Percentiles rank a stretch among this genome's conserved stretches.
phyloP scores from a whole-genome alignment of 2,797 vertebrate species.

The Pithecia hirsuta region DNA sequence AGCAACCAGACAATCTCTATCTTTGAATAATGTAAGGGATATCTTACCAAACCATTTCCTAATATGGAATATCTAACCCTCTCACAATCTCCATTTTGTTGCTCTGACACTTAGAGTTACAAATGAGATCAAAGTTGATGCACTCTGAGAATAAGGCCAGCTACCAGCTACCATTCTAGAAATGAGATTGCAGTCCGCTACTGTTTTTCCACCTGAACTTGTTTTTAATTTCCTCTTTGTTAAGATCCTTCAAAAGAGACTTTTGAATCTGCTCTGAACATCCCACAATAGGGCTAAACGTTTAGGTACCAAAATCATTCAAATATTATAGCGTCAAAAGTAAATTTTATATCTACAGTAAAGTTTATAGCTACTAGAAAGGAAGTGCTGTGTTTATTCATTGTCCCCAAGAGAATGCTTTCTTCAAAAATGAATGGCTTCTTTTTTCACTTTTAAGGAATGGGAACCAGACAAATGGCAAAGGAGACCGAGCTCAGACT shows the following conservation, averaged over 20 bases:
- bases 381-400: constrained; percentile 5
- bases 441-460: constrained; percentile 34
- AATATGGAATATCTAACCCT: neutral
- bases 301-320: constrained; percentile 41
- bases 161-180: neutral
- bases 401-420: constrained; percentile 29
- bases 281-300: neutral
- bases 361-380: constrained; percentile 46
- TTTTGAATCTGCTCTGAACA: neutral
- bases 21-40: neutral
- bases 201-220: neutral
- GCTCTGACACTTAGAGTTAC: neutral
- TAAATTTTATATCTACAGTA: constrained; percentile 52
- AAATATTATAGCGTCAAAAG: constrained; percentile 22
- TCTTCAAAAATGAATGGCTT: constrained; percentile 27
- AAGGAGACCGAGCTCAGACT: neutral
- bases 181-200: neutral
- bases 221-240: neutral
- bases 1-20: neutral
- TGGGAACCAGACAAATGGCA: constrained; percentile 5
- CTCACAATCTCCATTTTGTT: neutral
- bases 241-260: constrained; percentile 1
- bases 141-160: neutral
- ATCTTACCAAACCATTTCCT: neutral
- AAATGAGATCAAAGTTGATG: neutral